These are phyloP conservation scores for Branchinecta lindahli DNA, from an alignment of 1,140 invertebrate genomes.

Conservation along the genomic window DNA sequence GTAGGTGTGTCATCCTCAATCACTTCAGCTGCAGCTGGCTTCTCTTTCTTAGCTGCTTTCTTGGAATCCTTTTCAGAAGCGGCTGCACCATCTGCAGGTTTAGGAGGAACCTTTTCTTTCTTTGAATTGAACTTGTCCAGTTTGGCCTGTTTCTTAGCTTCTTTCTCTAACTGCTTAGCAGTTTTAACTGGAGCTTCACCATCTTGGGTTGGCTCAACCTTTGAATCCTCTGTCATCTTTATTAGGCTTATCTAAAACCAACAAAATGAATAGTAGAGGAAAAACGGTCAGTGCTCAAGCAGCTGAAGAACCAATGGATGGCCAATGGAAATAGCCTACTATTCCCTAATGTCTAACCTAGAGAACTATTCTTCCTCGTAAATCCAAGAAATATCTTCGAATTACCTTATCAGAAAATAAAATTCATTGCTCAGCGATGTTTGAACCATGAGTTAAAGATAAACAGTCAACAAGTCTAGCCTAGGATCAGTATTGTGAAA, in stretches of 20 bases:
- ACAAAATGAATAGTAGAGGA: background rate
- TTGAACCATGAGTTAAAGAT: no score
- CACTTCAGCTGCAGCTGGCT: background rate
- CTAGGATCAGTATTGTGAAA: no score
- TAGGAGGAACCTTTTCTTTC: slow-evolving; percentile 51
- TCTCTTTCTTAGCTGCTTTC: slow-evolving; percentile 29
- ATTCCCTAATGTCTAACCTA: no score
- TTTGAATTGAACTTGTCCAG: slow-evolving; percentile 83
- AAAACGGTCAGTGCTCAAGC: background rate
- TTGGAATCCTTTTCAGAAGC: slow-evolving; percentile 35
- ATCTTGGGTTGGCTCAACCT: background rate
- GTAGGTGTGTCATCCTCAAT: background rate
- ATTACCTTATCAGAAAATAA: no score
- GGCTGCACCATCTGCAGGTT: slow-evolving; percentile 36
- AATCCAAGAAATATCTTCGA: no score
- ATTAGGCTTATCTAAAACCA: background rate
- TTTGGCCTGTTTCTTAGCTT: slow-evolving; percentile 73
- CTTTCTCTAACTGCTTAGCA: slow-evolving; percentile 74
- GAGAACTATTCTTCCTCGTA: no score
- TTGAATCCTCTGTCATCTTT: background rate
- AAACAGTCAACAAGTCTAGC: no score
- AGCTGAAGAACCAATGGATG: no score
- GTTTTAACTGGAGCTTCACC: slow-evolving; percentile 42
- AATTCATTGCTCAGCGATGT: no score
- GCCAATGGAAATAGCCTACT: no score